Conservation (phyloP, 1,140 invertebrate genomes). For the Trichoplusia ni region DNA sequence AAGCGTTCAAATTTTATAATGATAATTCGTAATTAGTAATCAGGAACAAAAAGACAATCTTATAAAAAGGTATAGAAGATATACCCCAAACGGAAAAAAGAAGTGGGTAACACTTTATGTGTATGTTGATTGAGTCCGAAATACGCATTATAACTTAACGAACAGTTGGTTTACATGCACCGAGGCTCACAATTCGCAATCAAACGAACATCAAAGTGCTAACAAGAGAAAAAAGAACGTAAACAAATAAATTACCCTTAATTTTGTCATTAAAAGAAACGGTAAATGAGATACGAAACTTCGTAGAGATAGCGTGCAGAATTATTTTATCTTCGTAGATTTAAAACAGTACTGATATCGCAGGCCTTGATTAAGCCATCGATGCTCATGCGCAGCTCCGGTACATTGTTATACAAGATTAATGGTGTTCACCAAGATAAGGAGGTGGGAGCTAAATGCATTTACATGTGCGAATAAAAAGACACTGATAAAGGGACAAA, state of each 20-base stretch:
- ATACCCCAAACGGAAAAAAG: too few species aligned
- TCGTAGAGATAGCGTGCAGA: constrained; percentile 46
- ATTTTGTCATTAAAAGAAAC: constrained; percentile 9
- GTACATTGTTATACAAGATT: constrained; percentile 80
- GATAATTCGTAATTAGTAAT: too few species aligned
- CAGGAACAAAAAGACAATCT: too few species aligned
- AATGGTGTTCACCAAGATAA: constrained; percentile 76
- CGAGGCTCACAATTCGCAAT: background rate
- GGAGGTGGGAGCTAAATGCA: constrained; percentile 77
- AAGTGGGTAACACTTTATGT: too few species aligned
- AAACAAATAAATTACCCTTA: constrained; percentile 16
- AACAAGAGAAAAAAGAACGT: background rate
- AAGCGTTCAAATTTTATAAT: too few species aligned
- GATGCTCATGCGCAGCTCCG: constrained; percentile 56
- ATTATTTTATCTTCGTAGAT: constrained; percentile 53
- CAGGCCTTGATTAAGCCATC: constrained; percentile 72
- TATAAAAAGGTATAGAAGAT: too few species aligned
- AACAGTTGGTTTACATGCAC: too few species aligned
- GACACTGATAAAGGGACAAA: constrained; percentile 72
- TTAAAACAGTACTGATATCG: constrained; percentile 58
- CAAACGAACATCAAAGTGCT: background rate
- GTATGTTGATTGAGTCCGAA: too few species aligned
- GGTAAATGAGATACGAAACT: constrained; percentile 34
- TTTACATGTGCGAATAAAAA: constrained; percentile 78
- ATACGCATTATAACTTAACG: too few species aligned